Evolutionary conservation across 2,797 vertebrate genomes (phyloP).

Genomic region (Graptemys geographica): DNA sequence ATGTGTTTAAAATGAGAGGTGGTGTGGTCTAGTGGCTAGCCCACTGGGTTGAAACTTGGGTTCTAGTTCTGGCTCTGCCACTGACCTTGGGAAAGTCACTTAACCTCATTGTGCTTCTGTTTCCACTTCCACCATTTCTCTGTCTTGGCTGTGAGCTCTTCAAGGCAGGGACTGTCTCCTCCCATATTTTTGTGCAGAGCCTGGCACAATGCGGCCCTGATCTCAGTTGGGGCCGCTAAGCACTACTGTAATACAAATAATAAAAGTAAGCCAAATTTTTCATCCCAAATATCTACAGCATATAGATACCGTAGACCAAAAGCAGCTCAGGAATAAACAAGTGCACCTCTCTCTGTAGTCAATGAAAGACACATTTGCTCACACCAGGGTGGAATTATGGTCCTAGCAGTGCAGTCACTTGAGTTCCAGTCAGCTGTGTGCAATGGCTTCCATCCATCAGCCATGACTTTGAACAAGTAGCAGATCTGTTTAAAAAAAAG

Average conservation of each 20-base stretch:
- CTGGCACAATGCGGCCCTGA: background rate
- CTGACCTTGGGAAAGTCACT: background rate
- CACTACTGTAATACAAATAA: background rate
- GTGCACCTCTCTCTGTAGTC: background rate
- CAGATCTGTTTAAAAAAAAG: background rate
- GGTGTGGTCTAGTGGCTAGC: background rate
- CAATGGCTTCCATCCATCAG: background rate
- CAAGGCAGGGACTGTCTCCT: background rate
- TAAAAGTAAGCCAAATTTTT: background rate
- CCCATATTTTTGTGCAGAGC: background rate
- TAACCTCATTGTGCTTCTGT: background rate
- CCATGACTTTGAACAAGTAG: background rate
- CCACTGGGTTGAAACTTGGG: background rate
- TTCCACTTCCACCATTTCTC: background rate
- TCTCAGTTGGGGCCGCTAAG: background rate
- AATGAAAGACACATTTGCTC: background rate
- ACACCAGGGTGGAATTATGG: background rate
- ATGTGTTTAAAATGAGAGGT: too few species aligned
- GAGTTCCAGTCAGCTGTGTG: background rate
- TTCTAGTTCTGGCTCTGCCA: background rate
- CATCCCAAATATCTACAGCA: background rate
- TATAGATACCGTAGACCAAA: background rate
- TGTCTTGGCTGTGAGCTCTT: background rate
- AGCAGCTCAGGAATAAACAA: background rate
- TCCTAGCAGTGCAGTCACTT: background rate